Evolutionary conservation across 2,113 vertebrate species (phyloP), one percentile per base, ranked within the genome.

Genomic region (Colius striatus): DNA sequence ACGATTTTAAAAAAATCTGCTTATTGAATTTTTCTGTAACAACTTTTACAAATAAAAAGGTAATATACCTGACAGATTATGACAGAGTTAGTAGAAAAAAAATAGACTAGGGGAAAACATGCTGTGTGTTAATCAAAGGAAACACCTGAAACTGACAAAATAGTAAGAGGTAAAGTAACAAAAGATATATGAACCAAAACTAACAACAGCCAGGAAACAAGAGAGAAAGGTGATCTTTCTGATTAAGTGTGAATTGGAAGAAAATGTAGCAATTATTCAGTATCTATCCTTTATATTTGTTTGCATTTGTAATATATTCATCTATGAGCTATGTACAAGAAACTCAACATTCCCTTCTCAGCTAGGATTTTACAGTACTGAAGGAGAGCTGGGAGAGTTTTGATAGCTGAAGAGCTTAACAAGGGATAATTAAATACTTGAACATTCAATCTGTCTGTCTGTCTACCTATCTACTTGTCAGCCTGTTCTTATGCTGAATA

Each of bases 121-220:
- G 4, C 7, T 65, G 48, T 72, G 48, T 84, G 80, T 94, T 95
- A 93, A 95, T 93, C 84, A 95, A 95, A 96, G 55, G 21, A 87
- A 96, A 71, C 22, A 92, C 57, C 73, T 91, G 53, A 96, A 94
- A 43, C 60, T 92, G 92, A 81, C 73, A 95, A 94, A 94, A 75
- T 58, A 96, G 47, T 58, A 89, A 85, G 26, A 79, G 36, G 48
- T 91, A 94, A 94, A 84, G 20, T 13, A 95, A 61, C 38, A 84
- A 78, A 91, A 94, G 68, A 92, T 72, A 92, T 71, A 78, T 4
- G 5, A 92, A 92, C 26, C 17, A 78, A 92, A 80, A 50, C 13
- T 82, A 89, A 54, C 43, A 67, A 45, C 63, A 87, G 3, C 16
- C n/a, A 81, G 32, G 21, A 71, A 91, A 72, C 47, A 75, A 53